phyloP scores from a whole-genome alignment of 2,113 vertebrate species.

The Colaptes auratus region DNA sequence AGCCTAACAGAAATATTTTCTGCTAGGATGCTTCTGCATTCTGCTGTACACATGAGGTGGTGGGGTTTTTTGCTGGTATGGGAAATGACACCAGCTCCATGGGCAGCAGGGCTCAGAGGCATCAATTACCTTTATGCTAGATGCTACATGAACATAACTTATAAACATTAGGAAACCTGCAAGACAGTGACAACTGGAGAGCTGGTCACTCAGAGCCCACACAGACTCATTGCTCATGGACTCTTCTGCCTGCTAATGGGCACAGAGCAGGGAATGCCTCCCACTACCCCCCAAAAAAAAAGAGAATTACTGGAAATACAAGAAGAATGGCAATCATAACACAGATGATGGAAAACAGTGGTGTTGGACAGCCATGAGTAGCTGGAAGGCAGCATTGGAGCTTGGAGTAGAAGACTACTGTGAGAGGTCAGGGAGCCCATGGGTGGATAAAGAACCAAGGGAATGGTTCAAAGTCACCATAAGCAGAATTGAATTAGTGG shows the following conservation, averaged over 20 bases:
- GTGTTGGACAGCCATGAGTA: neutral
- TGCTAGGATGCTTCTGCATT: neutral
- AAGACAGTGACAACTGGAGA: neutral
- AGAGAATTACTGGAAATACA: neutral
- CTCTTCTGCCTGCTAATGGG: neutral
- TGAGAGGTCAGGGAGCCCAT: neutral
- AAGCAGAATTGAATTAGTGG: rapidly evolving
- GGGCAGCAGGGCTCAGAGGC: neutral
- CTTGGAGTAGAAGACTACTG: neutral
- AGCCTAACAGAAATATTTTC: neutral
- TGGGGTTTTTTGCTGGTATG: neutral
- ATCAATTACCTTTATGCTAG: neutral
- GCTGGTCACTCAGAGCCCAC: neutral
- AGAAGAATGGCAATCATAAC: neutral
- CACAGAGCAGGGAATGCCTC: neutral
- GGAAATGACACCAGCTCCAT: neutral
- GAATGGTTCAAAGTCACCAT: neutral
- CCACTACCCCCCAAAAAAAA: rapidly evolving
- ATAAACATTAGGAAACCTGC: neutral
- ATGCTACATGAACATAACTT: neutral
- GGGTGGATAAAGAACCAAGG: neutral
- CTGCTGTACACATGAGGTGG: rapidly evolving
- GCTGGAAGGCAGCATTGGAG: neutral
- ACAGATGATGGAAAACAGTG: neutral
- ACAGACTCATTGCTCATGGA: neutral